These are phyloP conservation scores for Nemurella pictetii DNA, from an alignment of 2,888 invertebrate species.

Conservation along the genomic window DNA sequence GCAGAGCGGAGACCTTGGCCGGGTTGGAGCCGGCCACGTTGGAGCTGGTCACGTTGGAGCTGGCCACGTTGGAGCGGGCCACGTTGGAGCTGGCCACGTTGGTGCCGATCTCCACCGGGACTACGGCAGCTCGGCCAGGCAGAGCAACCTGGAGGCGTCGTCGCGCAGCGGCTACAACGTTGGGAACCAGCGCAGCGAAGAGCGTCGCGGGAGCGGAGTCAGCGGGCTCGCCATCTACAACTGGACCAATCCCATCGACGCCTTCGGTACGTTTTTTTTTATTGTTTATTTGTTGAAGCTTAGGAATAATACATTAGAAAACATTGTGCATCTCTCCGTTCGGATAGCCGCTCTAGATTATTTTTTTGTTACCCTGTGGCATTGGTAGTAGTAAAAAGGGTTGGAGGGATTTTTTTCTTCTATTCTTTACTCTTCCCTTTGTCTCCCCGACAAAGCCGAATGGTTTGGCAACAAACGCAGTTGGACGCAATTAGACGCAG, in stretches of 20 bases:
- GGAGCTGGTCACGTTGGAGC: not conserved
- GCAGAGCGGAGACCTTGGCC: constrained; percentile 14
- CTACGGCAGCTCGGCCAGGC: not conserved
- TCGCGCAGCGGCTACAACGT: constrained; percentile 26
- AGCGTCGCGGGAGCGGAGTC: not conserved
- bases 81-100: not conserved
- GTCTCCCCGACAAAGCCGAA: too few relatives aligned
- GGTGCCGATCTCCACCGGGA: not conserved
- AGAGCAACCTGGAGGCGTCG: not conserved
- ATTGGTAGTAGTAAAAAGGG: too few relatives aligned
- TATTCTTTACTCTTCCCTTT: too few relatives aligned
- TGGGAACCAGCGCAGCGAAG: constrained; percentile 23
- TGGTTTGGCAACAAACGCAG: too few relatives aligned
- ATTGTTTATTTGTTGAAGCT: too few relatives aligned
- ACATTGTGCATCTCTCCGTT: too few relatives aligned
- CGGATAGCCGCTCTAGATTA: too few relatives aligned
- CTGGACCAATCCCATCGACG: constrained; percentile 15
- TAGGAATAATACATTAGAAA: too few relatives aligned
- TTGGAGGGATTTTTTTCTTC: too few relatives aligned
- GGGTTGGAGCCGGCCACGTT: not conserved
- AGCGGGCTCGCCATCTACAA: not conserved
- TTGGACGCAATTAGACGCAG: too few relatives aligned
- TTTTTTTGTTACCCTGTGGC: too few relatives aligned
- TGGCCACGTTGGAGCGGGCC: not conserved
- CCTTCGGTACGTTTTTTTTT: constrained; percentile 29